Evolutionary conservation across 1,140 invertebrate species (phyloP), one percentile per base, ranked within the genome.

Genomic region (Lethrus apterus): DNA sequence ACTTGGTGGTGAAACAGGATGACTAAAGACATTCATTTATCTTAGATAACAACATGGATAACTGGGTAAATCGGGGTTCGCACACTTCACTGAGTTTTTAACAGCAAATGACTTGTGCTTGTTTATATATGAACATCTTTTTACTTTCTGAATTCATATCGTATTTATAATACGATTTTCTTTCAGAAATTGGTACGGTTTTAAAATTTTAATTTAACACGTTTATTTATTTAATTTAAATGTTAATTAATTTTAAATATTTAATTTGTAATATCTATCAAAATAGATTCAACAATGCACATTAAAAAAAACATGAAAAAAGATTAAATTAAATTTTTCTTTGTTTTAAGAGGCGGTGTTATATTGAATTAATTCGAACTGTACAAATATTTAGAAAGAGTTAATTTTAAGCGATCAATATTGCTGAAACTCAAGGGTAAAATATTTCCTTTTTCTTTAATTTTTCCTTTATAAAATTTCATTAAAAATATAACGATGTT

Each of bases 11-110:
- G 21, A 45, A 46, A 51, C 50, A 48, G 50, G 38, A 51, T 51
- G 50, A 51, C 38, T 53, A 45, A 54, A 41, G 43, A 46, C 33
- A 17, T 32, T 43, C 48, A 54, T 54, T 54, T 34, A 33, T 54
- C 52, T 54, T 42, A 30, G 44, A 54, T 54, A 54, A 54, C 49
- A 54, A 54, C 51, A 46, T 49, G 44, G 52, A 51, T 51, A 54
- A 54, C 50, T 54, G 44, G 48, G 48, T 54, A 54, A 54, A 54
- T 54, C 52, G 51, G 52, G 48, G 51, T 54, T 54, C 46, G 42
- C 42, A 41, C 26, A 30, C 19, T 31, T 41, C 31, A 42, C n/a
- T 11, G n/a, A 10, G n/a, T 11, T 14, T 14, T 31, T 31, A 4
- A 31, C n/a, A 14, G 30, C 14, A 31, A 31, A 4, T 11, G 30